Base-by-base conservation (phyloP, 2,888 invertebrate species). In the Euphydryas editha region DNA sequence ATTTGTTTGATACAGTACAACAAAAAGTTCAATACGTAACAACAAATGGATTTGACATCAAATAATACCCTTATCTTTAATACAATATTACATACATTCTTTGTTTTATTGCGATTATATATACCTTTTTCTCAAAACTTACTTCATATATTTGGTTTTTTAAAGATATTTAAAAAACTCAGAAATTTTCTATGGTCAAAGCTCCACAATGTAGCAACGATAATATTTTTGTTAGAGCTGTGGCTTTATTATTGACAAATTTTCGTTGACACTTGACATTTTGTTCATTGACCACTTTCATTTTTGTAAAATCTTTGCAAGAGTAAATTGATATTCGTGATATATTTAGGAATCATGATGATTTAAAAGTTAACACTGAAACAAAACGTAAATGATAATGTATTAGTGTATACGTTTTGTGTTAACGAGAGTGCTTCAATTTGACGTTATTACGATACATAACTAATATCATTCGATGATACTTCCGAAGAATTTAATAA, bases 381-480 rank as follows among this genome's bases (percentile, higher is more conserved):
- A 24, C 21, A 13, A n/a, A 51, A 51, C 24, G 49, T 21, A 7
- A 51, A 6, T 21, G 7, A 21, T 8, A 51, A 24, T 20, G 15
- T 21, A 51, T 24, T 24, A 51, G 49, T 49, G 54, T 60, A 15
- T 30, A 59, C 39, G 24, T 56, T 55, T 47, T 24, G 10, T 47
- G 47, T 30, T 47, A 49, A 62, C 39, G 42, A 55, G 30, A 56
- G 56, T 49, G 42, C 30, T 62, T 59, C 10, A 11, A 24, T 54
- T 39, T 39, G 57, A 46, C 13, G 39, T 57, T 36, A 57, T 24
- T 36, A 64, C 62, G 51, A 51, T 59, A 46, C 42, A 49, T 51
- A 46, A 56, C 30, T 30, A 30, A 15, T 44, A 21, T 21, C 57
- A 58, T 20, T 54, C 46, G 17, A 69, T 69, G 54, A 24, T 54